Percentiles rank a stretch among this genome's conserved stretches.
phyloP scores from a whole-genome alignment of 2,888 invertebrate genomes.

The Glaucopsyche alexis region DNA sequence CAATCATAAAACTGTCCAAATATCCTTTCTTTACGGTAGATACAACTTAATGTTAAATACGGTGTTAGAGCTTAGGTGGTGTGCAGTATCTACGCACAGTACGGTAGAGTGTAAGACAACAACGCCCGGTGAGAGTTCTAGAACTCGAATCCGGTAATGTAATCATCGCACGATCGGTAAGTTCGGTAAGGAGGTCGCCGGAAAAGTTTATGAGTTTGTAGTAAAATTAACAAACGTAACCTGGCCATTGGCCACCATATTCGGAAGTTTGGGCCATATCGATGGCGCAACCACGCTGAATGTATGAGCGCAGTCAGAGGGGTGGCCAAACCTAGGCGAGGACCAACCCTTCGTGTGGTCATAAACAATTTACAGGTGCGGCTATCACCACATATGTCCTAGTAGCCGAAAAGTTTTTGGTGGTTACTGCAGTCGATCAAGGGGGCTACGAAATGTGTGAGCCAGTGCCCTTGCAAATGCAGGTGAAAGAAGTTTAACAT shows the following conservation, averaged over 20 bases:
- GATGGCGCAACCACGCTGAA: background rate
- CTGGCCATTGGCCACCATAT: background rate
- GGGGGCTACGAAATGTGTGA: too few species aligned
- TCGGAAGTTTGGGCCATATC: background rate
- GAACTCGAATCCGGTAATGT: background rate
- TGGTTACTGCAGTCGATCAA: too few species aligned
- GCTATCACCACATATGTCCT: background rate
- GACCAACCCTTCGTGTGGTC: too few species aligned
- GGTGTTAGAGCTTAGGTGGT: background rate
- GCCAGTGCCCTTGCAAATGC: too few species aligned
- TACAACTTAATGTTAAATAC: constrained; percentile 4
- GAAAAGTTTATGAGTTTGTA: constrained; percentile 25
- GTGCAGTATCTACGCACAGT: background rate
- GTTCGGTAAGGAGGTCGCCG: constrained; percentile 9
- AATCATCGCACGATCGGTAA: background rate
- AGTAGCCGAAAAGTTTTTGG: too few species aligned
- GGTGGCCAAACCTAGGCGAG: background rate
- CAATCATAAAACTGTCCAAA: constrained; percentile 75
- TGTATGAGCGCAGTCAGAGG: background rate
- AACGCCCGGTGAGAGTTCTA: background rate
- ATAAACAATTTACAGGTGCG: background rate
- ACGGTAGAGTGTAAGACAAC: background rate
- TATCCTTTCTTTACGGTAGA: constrained; percentile 46
- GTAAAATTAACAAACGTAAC: background rate
- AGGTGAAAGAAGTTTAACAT: too few species aligned